Evolutionary conservation across 2,888 invertebrate genomes (phyloP).

Genomic region (Anagyrus pseudococci): DNA sequence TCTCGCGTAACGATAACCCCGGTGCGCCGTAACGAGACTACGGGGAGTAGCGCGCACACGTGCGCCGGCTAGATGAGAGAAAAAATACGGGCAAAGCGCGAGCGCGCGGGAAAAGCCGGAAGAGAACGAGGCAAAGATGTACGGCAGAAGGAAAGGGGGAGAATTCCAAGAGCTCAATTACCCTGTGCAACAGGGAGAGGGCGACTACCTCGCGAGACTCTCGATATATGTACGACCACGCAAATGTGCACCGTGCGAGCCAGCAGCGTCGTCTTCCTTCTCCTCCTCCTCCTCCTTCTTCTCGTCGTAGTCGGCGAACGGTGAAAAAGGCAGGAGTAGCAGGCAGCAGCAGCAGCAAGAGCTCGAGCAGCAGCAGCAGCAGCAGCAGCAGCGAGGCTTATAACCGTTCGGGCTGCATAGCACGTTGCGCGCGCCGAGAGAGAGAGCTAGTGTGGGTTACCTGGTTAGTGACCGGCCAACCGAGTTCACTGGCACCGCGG

Average conservation of each 20-base stretch:
- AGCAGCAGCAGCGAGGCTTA: constrained; percentile 14
- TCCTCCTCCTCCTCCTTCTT: neutral
- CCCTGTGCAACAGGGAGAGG: no score
- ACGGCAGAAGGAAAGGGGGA: no score
- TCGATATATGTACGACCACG: neutral
- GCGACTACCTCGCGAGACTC: no score
- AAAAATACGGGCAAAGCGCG: no score
- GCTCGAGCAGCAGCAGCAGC: neutral
- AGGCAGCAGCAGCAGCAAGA: neutral
- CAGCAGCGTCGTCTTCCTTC: no score
- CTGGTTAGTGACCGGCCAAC: constrained; percentile 64
- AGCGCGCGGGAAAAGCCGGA: no score
- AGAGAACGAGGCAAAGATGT: no score
- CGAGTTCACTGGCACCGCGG: constrained; percentile 62
- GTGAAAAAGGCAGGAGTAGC: constrained; percentile 56
- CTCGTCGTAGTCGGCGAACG: constrained; percentile 45
- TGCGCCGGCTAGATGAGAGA: no score
- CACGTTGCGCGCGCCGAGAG: constrained; percentile 48
- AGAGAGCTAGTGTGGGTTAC: constrained; percentile 59
- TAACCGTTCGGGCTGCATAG: constrained; percentile 59
- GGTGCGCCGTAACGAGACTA: no score
- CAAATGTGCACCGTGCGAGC: neutral
- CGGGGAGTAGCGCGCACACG: no score
- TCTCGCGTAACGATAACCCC: no score
- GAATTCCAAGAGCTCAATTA: no score